Evolutionary conservation across 1,140 invertebrate species (phyloP).

Genomic region (Vanessa tameamea): DNA sequence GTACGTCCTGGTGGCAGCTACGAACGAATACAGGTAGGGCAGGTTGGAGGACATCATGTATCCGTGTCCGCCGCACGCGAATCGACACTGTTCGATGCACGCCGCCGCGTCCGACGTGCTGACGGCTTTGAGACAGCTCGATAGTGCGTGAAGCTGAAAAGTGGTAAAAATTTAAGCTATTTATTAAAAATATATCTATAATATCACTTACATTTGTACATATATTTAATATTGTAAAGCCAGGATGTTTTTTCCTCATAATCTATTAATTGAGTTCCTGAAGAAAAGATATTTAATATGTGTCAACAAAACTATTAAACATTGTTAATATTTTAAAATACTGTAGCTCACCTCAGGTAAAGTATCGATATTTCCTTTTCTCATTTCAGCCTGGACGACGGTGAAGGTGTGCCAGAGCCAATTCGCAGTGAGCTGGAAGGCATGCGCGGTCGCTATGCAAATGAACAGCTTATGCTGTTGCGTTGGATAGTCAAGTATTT

Average conservation of each 20-base stretch:
- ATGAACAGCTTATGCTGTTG: conserved; percentile 97
- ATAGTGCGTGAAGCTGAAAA: conserved; percentile 90
- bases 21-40: conserved; percentile 89
- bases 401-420: conserved; percentile 91
- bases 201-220: no score
- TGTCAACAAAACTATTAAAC: no score
- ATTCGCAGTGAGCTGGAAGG: conserved; percentile 86
- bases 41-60: conserved; percentile 93
- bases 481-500: conserved; percentile 95
- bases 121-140: conserved; percentile 95
- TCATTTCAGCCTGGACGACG: conserved; percentile 87
- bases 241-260: no score
- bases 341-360: conserved; percentile 86
- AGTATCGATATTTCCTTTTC: conserved; percentile 87
- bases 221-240: no score
- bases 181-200: no score
- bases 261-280: no score
- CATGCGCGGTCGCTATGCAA: conserved; percentile 89
- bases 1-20: conserved; percentile 93
- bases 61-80: conserved; percentile 96
- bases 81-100: conserved; percentile 89
- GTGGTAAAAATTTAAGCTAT: no score
- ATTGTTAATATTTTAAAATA: neutral
- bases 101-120: conserved; percentile 86
- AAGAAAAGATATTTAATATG: no score